Conservation (phyloP, 2,113 vertebrate genomes). For the Oostethus manadensis region DNA sequence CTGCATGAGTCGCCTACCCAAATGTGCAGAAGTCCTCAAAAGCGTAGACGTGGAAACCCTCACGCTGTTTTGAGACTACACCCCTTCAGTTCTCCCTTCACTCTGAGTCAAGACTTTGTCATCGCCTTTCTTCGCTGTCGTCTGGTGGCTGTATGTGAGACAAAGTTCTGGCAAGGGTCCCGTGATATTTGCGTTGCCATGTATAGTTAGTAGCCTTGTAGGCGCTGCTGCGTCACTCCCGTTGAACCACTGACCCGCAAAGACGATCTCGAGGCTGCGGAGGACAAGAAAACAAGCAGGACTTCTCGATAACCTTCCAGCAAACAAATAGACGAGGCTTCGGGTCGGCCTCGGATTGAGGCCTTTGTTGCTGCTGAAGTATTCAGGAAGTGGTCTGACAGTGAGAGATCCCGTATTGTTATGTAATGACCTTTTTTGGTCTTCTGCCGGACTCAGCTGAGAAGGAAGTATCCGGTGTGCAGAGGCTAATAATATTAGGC, state of each 20-base stretch:
- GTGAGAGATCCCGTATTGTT: constrained; percentile 68
- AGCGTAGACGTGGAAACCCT: constrained; percentile 37
- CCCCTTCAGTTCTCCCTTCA: constrained; percentile 30
- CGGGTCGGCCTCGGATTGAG: constrained; percentile 34
- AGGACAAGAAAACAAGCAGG: constrained; percentile 48
- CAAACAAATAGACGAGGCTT: constrained; percentile 48
- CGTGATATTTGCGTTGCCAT: constrained; percentile 43
- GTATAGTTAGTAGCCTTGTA: constrained; percentile 43
- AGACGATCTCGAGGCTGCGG: constrained; percentile 54
- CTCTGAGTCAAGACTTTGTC: constrained; percentile 33
- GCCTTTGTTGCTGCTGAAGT: constrained; percentile 48
- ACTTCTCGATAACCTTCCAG: constrained; percentile 26
- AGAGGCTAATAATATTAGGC: constrained; percentile 44
- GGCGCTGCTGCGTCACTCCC: constrained; percentile 63
- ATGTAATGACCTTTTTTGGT: constrained; percentile 60
- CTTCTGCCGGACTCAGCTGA: constrained; percentile 51
- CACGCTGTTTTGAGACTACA: constrained; percentile 34
- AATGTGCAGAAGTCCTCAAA: constrained; percentile 38
- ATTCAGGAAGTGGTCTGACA: constrained; percentile 65
- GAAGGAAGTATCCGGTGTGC: constrained; percentile 51
- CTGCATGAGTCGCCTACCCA: constrained; percentile 50
- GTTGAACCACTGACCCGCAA: constrained; percentile 66
- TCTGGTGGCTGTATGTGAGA: constrained; percentile 24
- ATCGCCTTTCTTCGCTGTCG: constrained; percentile 32
- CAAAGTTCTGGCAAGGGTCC: constrained; percentile 41